Evolutionary conservation across 2,113 vertebrate genomes (phyloP).

Genomic region (Gopherus flavomarginatus): DNA sequence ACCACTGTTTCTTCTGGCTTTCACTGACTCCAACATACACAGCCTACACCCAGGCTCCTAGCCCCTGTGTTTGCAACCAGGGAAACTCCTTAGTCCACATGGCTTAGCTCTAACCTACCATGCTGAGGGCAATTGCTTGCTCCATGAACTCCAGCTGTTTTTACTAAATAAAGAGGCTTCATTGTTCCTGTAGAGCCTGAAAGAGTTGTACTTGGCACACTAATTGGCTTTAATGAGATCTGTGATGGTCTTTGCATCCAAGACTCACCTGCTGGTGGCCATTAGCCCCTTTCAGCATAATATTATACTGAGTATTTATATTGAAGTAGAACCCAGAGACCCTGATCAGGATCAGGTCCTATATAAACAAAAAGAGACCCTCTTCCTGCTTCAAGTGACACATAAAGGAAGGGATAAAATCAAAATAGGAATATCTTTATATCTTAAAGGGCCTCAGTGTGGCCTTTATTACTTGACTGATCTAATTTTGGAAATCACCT

Average conservation of each 20-base stretch:
- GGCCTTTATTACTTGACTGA: background rate
- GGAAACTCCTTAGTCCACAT: background rate
- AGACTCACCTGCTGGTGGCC: background rate
- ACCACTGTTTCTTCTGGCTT: background rate
- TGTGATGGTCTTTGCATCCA: background rate
- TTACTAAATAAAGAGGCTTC: background rate
- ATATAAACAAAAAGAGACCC: background rate
- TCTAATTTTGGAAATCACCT: background rate
- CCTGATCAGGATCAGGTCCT: background rate
- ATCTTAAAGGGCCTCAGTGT: background rate
- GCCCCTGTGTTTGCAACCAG: background rate
- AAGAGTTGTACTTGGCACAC: background rate
- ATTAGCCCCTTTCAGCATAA: background rate
- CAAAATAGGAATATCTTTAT: background rate
- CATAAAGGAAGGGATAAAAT: background rate
- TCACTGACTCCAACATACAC: background rate
- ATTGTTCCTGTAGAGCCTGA: background rate
- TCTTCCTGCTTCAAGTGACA: background rate
- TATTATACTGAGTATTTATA: fast-evolving
- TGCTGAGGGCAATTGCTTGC: background rate
- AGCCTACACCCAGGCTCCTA: background rate
- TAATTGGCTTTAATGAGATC: background rate
- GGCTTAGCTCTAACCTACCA: background rate
- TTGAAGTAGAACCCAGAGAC: background rate
- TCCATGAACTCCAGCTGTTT: background rate